Conservation (phyloP, 2,888 invertebrate genomes). For the Caenorhabditis plicata region DNA sequence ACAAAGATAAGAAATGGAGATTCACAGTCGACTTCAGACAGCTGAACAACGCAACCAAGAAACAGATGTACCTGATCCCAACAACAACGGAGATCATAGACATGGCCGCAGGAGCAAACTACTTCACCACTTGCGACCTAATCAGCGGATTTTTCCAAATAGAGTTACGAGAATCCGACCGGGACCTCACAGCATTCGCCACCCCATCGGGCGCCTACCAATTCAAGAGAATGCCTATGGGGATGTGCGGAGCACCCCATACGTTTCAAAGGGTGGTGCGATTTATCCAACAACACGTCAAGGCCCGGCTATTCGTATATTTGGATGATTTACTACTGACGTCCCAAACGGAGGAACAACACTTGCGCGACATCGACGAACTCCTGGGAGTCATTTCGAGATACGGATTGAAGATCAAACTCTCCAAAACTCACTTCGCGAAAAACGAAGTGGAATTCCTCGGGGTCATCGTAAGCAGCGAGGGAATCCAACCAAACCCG, state of each 20-base stretch:
- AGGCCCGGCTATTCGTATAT: conserved; percentile 12
- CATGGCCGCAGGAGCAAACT: not conserved
- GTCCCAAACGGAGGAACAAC: conserved; percentile 2
- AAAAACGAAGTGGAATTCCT: conserved; percentile 18
- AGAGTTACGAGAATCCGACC: conserved; percentile 2
- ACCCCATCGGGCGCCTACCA: conserved; percentile 8
- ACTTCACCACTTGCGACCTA: conserved; percentile 24
- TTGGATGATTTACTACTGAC: conserved; percentile 26
- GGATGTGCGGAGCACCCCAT: conserved; percentile 5
- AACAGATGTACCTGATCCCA: conserved; percentile 8
- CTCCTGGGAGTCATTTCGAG: conserved; percentile 9
- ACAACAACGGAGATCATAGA: conserved; percentile 13
- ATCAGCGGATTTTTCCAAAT: conserved; percentile 24
- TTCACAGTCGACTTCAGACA: conserved; percentile 24
- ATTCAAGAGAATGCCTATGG: conserved; percentile 22
- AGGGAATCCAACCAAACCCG: conserved; percentile 33
- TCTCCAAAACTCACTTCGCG: conserved; percentile 29
- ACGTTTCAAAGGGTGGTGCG: conserved; percentile 26
- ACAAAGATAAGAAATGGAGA: conserved; percentile 10
- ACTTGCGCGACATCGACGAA: conserved; percentile 29
- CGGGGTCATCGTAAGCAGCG: conserved; percentile 20
- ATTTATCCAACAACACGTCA: not conserved
- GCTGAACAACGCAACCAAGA: conserved; percentile 17
- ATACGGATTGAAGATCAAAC: conserved; percentile 30
- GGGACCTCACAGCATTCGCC: conserved; percentile 18